phyloP scores from a whole-genome alignment of 2,797 vertebrate species.

The Melanotaenia maccullochi region DNA sequence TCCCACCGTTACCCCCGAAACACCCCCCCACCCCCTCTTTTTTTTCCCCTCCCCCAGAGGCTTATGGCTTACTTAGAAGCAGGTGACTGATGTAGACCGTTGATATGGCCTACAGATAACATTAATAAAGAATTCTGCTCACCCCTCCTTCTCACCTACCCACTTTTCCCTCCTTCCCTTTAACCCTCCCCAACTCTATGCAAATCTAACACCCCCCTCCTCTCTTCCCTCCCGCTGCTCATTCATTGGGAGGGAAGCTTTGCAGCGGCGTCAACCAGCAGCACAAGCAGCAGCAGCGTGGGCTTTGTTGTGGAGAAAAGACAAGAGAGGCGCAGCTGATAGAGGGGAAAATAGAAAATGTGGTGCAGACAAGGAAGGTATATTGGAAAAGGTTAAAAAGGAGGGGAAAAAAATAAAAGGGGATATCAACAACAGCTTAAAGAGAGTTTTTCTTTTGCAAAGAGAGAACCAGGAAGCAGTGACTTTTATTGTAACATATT shows the following conservation, averaged over 20 bases:
- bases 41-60: slow-evolving; percentile 53
- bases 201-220: slow-evolving; percentile 78
- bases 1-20: slow-evolving; percentile 42
- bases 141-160: slow-evolving; percentile 36
- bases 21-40: background rate
- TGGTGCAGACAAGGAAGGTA: slow-evolving; percentile 29
- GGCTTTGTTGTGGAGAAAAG: slow-evolving; percentile 81
- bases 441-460: slow-evolving; percentile 41
- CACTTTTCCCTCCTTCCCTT: slow-evolving; percentile 33
- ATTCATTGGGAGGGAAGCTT: slow-evolving; percentile 78
- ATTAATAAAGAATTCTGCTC: slow-evolving; percentile 73
- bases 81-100: slow-evolving; percentile 93
- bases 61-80: slow-evolving; percentile 75
- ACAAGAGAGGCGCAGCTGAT: slow-evolving; percentile 46
- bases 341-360: slow-evolving; percentile 33
- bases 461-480: slow-evolving; percentile 69
- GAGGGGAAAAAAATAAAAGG: background rate
- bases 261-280: slow-evolving; percentile 48
- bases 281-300: slow-evolving; percentile 53
- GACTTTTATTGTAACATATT: slow-evolving; percentile 51
- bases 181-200: slow-evolving; percentile 76
- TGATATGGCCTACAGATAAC: slow-evolving; percentile 84
- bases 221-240: slow-evolving; percentile 58
- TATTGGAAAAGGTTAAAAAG: slow-evolving; percentile 32
- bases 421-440: slow-evolving; percentile 11